phyloP scores from a whole-genome alignment of 2,113 vertebrate genomes.

The Elgaria multicarinata region DNA sequence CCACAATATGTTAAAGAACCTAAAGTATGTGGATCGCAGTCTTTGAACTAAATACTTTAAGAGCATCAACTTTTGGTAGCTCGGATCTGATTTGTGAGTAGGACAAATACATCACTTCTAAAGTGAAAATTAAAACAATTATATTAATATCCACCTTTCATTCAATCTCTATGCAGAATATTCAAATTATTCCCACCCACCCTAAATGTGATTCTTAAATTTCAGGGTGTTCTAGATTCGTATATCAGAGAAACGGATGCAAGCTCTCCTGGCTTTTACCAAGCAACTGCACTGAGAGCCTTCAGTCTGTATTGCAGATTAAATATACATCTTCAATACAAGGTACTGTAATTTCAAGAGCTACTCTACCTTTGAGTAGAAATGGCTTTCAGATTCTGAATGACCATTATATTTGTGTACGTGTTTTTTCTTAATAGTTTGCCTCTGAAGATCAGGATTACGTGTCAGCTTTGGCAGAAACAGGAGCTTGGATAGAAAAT shows the following conservation, averaged over 20 bases:
- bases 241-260: slow-evolving; percentile 70
- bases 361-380: neutral
- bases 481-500: slow-evolving; percentile 85
- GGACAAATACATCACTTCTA: neutral
- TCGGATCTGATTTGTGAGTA: neutral
- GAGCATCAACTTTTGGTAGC: neutral
- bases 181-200: neutral
- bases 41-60: neutral
- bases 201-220: slow-evolving; percentile 22
- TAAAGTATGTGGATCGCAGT: neutral
- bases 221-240: slow-evolving; percentile 80
- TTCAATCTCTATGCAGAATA: neutral
- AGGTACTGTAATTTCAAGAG: slow-evolving; percentile 67
- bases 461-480: slow-evolving; percentile 80
- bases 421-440: slow-evolving; percentile 73
- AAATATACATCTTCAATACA: slow-evolving; percentile 86
- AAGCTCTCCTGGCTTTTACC: slow-evolving; percentile 50
- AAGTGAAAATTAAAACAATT: neutral
- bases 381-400: neutral
- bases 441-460: slow-evolving; percentile 80
- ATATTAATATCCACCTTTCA: neutral
- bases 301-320: slow-evolving; percentile 84
- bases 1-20: too few species aligned
- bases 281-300: slow-evolving; percentile 80
- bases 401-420: neutral